Conservation (phyloP, 2,113 vertebrate genomes). For the Gila orcuttii region DNA sequence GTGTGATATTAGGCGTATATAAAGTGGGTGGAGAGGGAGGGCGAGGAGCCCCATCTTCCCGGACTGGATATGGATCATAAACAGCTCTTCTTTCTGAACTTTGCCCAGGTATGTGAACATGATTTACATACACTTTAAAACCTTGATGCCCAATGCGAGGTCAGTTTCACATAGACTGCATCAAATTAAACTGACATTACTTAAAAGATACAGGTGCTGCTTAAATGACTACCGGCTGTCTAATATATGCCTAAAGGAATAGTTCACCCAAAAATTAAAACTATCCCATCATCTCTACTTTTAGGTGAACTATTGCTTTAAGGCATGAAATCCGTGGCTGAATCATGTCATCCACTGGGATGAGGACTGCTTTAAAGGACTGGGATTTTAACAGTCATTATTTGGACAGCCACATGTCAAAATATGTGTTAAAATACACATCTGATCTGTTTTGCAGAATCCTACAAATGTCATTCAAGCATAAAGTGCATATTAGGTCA, state of each 20-base stretch:
- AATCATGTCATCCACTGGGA: conserved; percentile 2
- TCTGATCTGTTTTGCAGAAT: neutral
- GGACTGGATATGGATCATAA: conserved; percentile 88
- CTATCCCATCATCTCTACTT: too few relatives aligned
- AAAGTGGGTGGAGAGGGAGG: conserved; percentile 86
- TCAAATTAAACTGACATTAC: conserved; percentile 31
- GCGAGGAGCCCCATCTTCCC: conserved; percentile 84
- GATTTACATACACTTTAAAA: neutral
- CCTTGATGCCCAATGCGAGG: neutral
- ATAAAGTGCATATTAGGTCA: neutral
- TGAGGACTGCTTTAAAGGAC: neutral
- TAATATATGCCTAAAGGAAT: conserved; percentile 1
- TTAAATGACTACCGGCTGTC: neutral
- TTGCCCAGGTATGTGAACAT: conserved; percentile 85
- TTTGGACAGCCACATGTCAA: neutral
- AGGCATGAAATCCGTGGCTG: conserved; percentile 27
- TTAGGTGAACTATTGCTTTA: too few relatives aligned
- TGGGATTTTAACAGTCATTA: conserved; percentile 6
- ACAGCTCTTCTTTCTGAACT: conserved; percentile 97
- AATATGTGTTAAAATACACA: neutral
- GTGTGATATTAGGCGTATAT: conserved; percentile 83
- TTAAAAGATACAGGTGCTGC: neutral
- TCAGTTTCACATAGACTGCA: neutral
- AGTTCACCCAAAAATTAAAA: too few relatives aligned
- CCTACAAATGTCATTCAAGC: neutral